Evolutionary conservation across 2,888 invertebrate genomes (phyloP).

Genomic region (Eupeodes luniger): DNA sequence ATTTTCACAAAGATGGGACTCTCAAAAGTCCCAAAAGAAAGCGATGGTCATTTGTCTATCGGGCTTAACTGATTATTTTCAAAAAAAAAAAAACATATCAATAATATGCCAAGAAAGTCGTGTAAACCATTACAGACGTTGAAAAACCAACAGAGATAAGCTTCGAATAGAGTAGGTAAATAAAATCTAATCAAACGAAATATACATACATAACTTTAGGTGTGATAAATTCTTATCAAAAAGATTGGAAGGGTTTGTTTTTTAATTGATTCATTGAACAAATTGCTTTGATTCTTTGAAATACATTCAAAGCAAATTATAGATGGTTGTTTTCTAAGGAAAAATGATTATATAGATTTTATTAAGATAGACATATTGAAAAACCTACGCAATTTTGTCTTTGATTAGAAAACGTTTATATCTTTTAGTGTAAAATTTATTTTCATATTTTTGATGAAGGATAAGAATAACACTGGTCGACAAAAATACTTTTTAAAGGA

Average conservation of each 20-base stretch:
- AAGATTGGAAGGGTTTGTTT: background rate
- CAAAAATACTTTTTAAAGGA: too few relatives aligned
- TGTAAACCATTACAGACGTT: conserved; percentile 33
- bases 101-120: conserved; percentile 31
- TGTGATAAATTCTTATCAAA: conserved; percentile 51
- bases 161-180: conserved; percentile 9
- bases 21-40: background rate
- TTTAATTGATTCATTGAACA: background rate
- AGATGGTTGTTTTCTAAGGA: background rate
- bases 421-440: background rate
- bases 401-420: background rate
- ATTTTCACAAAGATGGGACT: conserved; percentile 16
- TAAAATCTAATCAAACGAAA: conserved; percentile 52
- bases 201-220: background rate
- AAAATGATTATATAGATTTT: background rate
- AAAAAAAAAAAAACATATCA: conserved; percentile 32
- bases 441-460: background rate
- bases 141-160: conserved; percentile 53
- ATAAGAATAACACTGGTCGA: too few relatives aligned
- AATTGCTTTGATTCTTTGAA: background rate
- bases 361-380: background rate
- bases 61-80: conserved; percentile 55
- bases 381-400: too few relatives aligned
- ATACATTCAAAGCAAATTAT: background rate
- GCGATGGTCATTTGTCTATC: conserved; percentile 56